phyloP scores from a whole-genome alignment of 2,888 invertebrate genomes.

The Temnothorax ravouxi region DNA sequence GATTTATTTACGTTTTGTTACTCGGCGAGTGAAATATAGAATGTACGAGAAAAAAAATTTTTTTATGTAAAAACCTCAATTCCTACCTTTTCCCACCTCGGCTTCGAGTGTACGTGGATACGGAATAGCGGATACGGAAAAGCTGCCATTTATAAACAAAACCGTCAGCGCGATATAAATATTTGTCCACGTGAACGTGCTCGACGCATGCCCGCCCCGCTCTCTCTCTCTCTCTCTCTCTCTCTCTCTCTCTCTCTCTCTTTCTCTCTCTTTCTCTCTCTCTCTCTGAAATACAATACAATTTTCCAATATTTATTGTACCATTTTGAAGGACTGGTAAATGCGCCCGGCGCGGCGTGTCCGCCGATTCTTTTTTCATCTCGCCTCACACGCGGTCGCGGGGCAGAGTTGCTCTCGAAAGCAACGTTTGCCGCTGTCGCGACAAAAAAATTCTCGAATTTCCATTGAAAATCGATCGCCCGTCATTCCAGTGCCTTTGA shows the following conservation, averaged over 20 bases:
- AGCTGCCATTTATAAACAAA: slow-evolving; percentile 57
- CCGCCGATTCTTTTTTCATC: slow-evolving; percentile 41
- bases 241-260: slow-evolving; percentile 46
- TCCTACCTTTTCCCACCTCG: slow-evolving; percentile 2
- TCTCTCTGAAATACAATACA: slow-evolving; percentile 55
- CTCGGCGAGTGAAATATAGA: slow-evolving; percentile 36
- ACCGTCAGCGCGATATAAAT: slow-evolving; percentile 51
- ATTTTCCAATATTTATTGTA: slow-evolving; percentile 57
- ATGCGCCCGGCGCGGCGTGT: slow-evolving; percentile 17
- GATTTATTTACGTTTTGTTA: slow-evolving; percentile 50
- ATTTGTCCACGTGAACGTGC: slow-evolving; percentile 50
- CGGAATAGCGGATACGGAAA: slow-evolving; percentile 42
- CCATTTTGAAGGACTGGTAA: slow-evolving; percentile 38
- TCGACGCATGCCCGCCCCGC: slow-evolving; percentile 26
- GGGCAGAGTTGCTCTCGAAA: slow-evolving; percentile 42
- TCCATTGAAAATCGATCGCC: slow-evolving; percentile 36
- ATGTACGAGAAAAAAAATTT: not conserved
- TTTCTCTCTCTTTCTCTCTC: too few relatives aligned
- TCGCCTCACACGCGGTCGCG: slow-evolving; percentile 22
- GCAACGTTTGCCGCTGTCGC: slow-evolving; percentile 17
- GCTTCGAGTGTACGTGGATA: not conserved
- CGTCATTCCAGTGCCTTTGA: slow-evolving; percentile 42
- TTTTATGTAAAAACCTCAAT: slow-evolving; percentile 42
- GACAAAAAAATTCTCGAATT: slow-evolving; percentile 46
- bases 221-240: slow-evolving; percentile 34